Conservation (phyloP, 2,797 vertebrate species). For the Chaetophractus vellerosus region DNA sequence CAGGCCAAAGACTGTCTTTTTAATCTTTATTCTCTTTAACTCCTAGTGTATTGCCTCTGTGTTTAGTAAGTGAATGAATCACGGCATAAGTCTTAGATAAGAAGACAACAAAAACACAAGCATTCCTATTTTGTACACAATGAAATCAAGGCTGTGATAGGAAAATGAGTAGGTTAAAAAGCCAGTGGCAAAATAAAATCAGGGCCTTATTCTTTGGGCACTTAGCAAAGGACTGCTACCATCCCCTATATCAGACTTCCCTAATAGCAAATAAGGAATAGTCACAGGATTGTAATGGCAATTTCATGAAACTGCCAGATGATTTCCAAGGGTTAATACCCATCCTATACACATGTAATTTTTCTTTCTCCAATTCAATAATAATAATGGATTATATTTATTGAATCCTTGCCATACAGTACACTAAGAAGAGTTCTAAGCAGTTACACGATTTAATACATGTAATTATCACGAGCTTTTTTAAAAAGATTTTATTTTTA, state of each 20-base stretch:
- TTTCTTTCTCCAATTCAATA: neutral
- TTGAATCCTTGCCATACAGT: neutral
- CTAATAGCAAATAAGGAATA: neutral
- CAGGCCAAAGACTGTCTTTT: neutral
- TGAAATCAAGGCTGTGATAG: neutral
- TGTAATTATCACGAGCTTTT: neutral
- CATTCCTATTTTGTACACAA: neutral
- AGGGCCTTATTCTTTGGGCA: neutral
- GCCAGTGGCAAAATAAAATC: neutral
- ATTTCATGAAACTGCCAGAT: neutral
- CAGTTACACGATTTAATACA: neutral
- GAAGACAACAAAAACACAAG: neutral
- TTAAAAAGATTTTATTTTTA: neutral
- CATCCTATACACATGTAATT: neutral
- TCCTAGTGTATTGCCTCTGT: neutral
- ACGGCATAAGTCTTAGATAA: neutral
- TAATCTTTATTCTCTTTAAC: neutral
- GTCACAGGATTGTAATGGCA: neutral
- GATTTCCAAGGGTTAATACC: neutral
- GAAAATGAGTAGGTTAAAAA: neutral
- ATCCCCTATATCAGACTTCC: neutral
- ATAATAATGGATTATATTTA: neutral
- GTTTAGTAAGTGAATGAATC: neutral
- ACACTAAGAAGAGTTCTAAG: neutral
- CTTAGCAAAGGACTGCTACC: neutral